phyloP scores from a whole-genome alignment of 2,888 invertebrate species.

The Trissonchulus sp. region DNA sequence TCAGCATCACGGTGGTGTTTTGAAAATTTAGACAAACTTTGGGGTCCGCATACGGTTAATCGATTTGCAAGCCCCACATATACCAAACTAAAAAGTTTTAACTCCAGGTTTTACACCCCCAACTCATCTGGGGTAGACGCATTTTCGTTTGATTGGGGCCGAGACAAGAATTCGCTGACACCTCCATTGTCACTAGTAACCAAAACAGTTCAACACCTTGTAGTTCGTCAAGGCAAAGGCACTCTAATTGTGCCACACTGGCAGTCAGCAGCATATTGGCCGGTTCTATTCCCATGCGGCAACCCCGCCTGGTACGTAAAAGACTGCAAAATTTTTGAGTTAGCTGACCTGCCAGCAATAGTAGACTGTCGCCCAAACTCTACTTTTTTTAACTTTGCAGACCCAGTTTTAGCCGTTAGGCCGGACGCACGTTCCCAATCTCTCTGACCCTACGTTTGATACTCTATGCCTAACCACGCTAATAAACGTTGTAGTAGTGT shows the following conservation, averaged over 20 bases:
- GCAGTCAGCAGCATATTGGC: constrained; percentile 8
- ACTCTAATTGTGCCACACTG: background rate
- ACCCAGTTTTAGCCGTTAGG: background rate
- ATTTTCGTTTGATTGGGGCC: background rate
- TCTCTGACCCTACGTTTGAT: no score
- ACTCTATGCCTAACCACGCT: no score
- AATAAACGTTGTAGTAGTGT: no score
- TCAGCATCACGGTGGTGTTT: background rate
- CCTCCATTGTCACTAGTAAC: background rate
- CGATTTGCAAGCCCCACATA: background rate
- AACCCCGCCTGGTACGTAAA: background rate
- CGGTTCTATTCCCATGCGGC: background rate
- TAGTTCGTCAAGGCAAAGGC: background rate
- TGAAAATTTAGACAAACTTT: background rate
- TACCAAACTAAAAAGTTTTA: background rate
- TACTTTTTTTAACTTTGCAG: background rate
- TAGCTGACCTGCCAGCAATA: background rate
- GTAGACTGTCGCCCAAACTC: background rate
- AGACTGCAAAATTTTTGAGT: background rate
- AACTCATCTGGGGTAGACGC: background rate
- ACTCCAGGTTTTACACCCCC: background rate
- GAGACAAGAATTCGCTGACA: background rate
- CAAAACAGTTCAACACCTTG: background rate
- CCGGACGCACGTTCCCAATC: background rate
- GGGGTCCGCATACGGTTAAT: background rate